These are phyloP conservation scores for Hyalella azteca DNA, from an alignment of 2,888 invertebrate species.

Conservation along the genomic window DNA sequence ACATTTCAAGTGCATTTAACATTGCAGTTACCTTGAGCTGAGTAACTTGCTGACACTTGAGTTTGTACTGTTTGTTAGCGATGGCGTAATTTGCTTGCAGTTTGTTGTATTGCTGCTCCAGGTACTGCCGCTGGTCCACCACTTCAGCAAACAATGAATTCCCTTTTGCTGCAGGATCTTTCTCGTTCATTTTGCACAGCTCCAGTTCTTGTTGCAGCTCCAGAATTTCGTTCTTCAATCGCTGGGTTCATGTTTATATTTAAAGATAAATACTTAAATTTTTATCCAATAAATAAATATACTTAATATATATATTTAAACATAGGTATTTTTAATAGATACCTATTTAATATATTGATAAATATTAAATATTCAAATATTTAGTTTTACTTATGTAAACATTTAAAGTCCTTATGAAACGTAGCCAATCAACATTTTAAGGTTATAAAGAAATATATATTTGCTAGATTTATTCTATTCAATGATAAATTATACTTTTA, in stretches of 20 bases:
- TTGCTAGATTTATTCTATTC: no score
- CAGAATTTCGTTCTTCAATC: constrained; percentile 45
- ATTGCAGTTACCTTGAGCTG: constrained; percentile 47
- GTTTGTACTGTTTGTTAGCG: constrained; percentile 46
- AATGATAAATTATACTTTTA: no score
- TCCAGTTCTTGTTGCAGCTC: constrained; percentile 49
- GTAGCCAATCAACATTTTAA: no score
- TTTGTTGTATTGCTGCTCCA: constrained; percentile 43
- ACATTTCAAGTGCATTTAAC: no score
- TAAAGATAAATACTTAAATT: background rate
- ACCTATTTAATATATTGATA: background rate
- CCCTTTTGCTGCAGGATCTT: constrained; percentile 50
- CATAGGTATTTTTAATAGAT: background rate
- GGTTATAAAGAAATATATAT: no score
- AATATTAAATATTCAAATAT: no score
- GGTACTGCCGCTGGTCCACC: constrained; percentile 50
- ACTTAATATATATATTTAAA: background rate
- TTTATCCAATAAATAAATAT: background rate
- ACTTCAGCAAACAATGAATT: constrained; percentile 58
- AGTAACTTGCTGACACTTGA: constrained; percentile 45
- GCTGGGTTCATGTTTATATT: constrained; percentile 35
- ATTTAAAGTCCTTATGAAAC: no score
- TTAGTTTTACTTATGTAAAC: no score
- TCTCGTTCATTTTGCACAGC: constrained; percentile 44
- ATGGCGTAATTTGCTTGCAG: constrained; percentile 42